These are phyloP conservation scores for Terrapene triunguis DNA, from an alignment of 2,113 vertebrate genomes.

Conservation along the genomic window DNA sequence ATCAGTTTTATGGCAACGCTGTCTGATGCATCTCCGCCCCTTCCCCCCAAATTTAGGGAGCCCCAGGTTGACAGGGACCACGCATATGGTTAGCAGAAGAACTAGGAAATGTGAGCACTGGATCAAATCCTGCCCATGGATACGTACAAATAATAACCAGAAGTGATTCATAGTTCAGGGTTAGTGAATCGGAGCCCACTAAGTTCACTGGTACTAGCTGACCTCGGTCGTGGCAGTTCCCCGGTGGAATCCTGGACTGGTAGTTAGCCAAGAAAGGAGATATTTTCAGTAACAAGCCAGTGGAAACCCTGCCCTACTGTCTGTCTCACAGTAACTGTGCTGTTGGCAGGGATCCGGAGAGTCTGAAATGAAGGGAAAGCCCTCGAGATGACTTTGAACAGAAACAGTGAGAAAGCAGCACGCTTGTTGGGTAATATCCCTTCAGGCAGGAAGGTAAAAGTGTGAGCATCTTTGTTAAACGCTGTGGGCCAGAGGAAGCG, in stretches of 20 bases:
- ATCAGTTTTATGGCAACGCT: conserved; percentile 38
- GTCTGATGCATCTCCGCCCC: background rate
- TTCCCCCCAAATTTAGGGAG: background rate
- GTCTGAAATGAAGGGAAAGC: background rate
- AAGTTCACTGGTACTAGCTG: background rate
- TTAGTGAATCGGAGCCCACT: background rate
- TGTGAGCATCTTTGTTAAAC: background rate
- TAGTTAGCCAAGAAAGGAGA: background rate
- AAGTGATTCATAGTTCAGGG: background rate
- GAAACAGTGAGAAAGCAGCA: background rate
- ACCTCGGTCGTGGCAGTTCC: background rate
- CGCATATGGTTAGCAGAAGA: background rate
- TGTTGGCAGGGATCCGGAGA: background rate
- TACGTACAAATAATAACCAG: background rate
- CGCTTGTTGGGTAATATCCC: background rate
- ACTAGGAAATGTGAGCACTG: background rate
- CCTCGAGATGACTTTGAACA: background rate
- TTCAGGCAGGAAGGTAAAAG: background rate
- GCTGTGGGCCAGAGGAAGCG: background rate
- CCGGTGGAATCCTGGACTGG: background rate
- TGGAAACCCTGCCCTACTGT: background rate
- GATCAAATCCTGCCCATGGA: background rate
- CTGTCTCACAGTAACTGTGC: background rate
- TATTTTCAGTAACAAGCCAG: background rate
- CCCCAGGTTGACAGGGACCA: background rate